Conservation (phyloP, 2,888 invertebrate genomes). For the Gari tellinella region DNA sequence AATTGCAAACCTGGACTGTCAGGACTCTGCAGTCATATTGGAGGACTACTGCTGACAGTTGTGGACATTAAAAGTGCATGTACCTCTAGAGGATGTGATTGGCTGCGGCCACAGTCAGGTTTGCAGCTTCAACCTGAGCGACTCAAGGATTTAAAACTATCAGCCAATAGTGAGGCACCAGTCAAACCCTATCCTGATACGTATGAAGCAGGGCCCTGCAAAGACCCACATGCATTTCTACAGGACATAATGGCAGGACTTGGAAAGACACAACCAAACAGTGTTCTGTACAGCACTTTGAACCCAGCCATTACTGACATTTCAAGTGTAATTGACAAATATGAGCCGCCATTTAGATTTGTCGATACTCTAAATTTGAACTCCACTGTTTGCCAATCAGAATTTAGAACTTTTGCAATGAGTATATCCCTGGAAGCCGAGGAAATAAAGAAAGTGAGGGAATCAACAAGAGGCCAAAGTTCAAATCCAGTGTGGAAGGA, state of each 20-base stretch:
- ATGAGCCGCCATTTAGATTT: too few species aligned
- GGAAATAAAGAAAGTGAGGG: too few species aligned
- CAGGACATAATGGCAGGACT: conserved; percentile 7
- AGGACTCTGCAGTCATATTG: too few species aligned
- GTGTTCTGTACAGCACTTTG: too few species aligned
- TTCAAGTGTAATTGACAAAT: neutral
- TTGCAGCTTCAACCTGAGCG: too few species aligned
- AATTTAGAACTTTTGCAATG: conserved; percentile 2
- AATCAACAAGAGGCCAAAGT: conserved; percentile 4
- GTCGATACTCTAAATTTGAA: neutral
- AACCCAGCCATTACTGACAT: neutral
- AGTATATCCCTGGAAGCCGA: too few species aligned
- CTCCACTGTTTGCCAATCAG: conserved; percentile 1
- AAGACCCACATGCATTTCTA: conserved; percentile 2
- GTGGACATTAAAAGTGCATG: neutral
- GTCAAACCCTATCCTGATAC: too few species aligned
- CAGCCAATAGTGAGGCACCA: neutral
- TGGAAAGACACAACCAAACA: too few species aligned
- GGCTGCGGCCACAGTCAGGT: neutral
- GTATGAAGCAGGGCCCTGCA: too few species aligned
- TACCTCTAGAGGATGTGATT: neutral
- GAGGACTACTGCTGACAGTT: too few species aligned
- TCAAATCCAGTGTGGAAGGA: neutral
- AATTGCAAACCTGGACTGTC: neutral
- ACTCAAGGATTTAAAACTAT: neutral